A percentile compares a stretch with the other conserved stretches of the same genome.
Conservation (phyloP, 1,140 invertebrate genomes). For the Tetragonula clypearis region DNA sequence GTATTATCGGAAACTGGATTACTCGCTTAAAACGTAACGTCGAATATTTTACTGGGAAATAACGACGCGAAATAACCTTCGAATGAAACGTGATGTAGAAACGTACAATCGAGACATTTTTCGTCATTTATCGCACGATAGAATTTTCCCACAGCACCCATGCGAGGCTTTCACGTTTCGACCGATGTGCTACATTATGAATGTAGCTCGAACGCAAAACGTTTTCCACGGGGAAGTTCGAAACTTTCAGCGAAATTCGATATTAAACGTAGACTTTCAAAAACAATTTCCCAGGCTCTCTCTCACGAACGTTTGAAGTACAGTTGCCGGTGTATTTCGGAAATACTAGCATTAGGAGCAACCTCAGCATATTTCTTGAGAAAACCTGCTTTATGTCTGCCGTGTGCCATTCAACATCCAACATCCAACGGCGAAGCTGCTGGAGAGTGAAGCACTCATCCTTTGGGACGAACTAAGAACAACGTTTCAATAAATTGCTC, state of each 20-base stretch:
- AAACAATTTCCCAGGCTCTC: not conserved
- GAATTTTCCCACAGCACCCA: too few species aligned
- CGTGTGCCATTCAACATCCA: not conserved
- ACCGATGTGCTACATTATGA: not conserved
- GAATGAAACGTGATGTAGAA: too few species aligned
- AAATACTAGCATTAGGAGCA: slow-evolving; percentile 21
- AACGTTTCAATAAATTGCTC: slow-evolving; percentile 35
- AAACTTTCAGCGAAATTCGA: not conserved
- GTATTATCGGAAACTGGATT: slow-evolving; percentile 2
- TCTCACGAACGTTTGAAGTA: not conserved
- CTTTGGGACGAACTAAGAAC: not conserved
- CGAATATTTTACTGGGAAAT: not conserved
- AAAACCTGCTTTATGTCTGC: slow-evolving; percentile 14
- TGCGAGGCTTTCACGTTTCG: too few species aligned
- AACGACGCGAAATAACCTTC: not conserved
- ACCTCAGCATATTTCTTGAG: slow-evolving; percentile 17
- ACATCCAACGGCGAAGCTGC: not conserved
- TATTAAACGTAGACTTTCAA: not conserved
- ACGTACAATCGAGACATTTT: too few species aligned
- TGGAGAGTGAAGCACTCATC: not conserved
- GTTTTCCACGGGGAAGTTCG: not conserved
- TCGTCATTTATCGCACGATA: too few species aligned
- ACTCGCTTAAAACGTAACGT: not conserved
- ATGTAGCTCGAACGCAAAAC: not conserved
- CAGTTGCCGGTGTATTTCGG: not conserved